Evolutionary conservation across 2,888 invertebrate genomes (phyloP).

Genomic region (Patella depressa): DNA sequence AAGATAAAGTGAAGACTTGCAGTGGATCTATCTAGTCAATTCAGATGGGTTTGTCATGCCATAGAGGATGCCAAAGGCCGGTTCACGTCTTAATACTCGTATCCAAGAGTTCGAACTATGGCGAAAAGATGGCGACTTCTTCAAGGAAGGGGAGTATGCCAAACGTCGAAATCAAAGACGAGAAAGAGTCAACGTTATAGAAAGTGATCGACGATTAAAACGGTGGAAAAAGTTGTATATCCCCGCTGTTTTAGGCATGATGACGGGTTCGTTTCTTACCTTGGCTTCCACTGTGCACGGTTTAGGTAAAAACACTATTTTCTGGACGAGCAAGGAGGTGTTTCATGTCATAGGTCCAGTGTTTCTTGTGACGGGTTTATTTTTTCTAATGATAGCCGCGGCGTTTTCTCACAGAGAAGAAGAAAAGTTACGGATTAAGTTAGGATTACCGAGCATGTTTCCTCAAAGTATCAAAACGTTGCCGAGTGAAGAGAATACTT

Average conservation of each 20-base stretch:
- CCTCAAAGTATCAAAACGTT: constrained; percentile 2
- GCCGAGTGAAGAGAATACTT: background rate
- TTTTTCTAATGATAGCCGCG: constrained; percentile 31
- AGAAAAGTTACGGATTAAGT: constrained; percentile 21
- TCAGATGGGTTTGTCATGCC: background rate
- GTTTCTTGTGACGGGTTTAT: constrained; percentile 25
- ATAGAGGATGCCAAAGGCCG: constrained; percentile 1
- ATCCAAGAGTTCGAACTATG: constrained; percentile 29
- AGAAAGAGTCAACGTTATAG: constrained; percentile 1
- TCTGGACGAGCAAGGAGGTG: constrained; percentile 28
- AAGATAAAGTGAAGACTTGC: too few relatives aligned
- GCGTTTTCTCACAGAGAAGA: constrained; percentile 31
- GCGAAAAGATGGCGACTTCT: constrained; percentile 26
- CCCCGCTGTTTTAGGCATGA: constrained; percentile 32
- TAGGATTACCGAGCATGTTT: constrained; percentile 18
- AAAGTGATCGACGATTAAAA: constrained; percentile 26
- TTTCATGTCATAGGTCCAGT: constrained; percentile 34
- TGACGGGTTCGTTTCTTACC: constrained; percentile 29
- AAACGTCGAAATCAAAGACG: constrained; percentile 27
- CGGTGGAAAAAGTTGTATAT: constrained; percentile 33
- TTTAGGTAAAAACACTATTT: constrained; percentile 30
- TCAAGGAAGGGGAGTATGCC: constrained; percentile 31
- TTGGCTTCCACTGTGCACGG: constrained; percentile 35
- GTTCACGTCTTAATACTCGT: constrained; percentile 8
- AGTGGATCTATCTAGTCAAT: background rate